Evolutionary conservation across 2,113 vertebrate genomes (phyloP).

Genomic region (Ailurus styani): DNA sequence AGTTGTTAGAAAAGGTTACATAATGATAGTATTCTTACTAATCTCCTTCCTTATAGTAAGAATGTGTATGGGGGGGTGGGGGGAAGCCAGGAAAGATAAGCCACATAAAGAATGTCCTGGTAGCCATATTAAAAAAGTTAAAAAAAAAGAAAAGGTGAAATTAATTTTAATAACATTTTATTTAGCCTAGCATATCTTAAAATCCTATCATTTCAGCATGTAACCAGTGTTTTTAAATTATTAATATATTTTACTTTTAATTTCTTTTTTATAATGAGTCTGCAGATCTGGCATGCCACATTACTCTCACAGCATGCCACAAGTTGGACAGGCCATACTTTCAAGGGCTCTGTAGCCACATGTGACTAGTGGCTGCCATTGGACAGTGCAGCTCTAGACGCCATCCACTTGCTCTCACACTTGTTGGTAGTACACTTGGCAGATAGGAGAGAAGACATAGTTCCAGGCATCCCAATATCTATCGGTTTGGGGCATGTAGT

Average conservation of each 20-base stretch:
- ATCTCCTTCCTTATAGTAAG: neutral
- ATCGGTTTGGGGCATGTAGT: neutral
- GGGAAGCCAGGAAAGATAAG: neutral
- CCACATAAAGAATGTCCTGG: neutral
- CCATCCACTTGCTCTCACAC: neutral
- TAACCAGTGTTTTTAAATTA: neutral
- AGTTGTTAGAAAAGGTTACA: neutral
- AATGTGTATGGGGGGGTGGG: neutral
- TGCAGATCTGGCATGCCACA: neutral
- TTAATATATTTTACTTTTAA: neutral
- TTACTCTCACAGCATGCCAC: neutral
- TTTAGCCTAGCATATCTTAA: neutral
- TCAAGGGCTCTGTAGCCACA: neutral
- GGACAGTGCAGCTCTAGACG: neutral
- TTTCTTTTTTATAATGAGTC: neutral
- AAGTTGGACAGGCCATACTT: neutral
- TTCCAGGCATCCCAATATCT: neutral
- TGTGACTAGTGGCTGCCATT: rapidly evolving
- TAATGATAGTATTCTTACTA: neutral
- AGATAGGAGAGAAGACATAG: neutral
- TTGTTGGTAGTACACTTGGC: neutral
- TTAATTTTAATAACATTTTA: neutral
- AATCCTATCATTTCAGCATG: neutral
- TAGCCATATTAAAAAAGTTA: neutral
- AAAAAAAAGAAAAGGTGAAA: neutral